Percentiles rank a stretch among this genome's conserved stretches.
phyloP scores from a whole-genome alignment of 2,797 vertebrate genomes.

The Tapera naevia region DNA sequence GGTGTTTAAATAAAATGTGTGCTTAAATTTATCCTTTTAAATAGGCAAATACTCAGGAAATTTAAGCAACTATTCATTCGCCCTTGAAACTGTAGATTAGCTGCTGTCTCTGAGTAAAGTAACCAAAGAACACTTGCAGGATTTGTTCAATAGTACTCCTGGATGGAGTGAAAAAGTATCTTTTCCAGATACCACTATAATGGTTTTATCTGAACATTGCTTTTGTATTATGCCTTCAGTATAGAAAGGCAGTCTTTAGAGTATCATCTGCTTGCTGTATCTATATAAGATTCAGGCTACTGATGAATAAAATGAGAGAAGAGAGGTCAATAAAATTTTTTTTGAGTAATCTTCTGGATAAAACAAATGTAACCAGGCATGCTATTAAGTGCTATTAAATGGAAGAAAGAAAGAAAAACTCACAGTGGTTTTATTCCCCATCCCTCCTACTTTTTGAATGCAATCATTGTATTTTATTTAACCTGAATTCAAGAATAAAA shows the following conservation, averaged over 20 bases:
- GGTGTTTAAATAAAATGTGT: neutral
- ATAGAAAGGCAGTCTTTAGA: neutral
- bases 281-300: neutral
- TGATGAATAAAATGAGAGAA: neutral
- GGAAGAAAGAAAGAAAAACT: neutral
- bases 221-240: neutral
- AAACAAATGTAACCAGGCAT: neutral
- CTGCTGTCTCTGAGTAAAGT: neutral
- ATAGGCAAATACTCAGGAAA: neutral
- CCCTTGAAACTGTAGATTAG: neutral
- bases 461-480: neutral
- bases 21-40: neutral
- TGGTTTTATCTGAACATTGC: neutral
- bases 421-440: neutral
- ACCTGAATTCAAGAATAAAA: neutral
- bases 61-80: neutral
- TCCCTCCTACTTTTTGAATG: neutral
- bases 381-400: neutral
- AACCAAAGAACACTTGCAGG: neutral
- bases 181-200: neutral
- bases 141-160: neutral
- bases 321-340: neutral
- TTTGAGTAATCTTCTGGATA: neutral
- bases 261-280: neutral
- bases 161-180: neutral